These are phyloP conservation scores for Ruditapes philippinarum DNA, from an alignment of 1,140 invertebrate species.

Conservation along the genomic window DNA sequence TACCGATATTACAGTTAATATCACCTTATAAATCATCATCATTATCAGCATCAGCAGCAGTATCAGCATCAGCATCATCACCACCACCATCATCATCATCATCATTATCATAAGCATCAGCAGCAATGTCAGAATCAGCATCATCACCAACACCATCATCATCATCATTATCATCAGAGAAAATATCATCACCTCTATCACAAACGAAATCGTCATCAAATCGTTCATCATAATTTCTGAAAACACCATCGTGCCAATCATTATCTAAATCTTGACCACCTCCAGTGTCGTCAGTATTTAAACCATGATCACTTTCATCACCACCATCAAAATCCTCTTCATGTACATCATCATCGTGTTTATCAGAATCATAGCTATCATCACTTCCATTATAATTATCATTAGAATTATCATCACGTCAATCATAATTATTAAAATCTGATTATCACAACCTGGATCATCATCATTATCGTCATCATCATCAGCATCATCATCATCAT, in stretches of 20 bases:
- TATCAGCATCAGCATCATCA: conserved; percentile 32
- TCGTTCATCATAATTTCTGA: neutral
- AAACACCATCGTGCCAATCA: neutral
- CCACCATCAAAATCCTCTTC: neutral
- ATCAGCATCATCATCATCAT: too few relatives aligned
- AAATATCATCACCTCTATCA: conserved; percentile 9
- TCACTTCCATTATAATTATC: neutral
- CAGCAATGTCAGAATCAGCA: conserved; percentile 28
- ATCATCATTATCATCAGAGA: neutral
- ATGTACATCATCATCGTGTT: neutral
- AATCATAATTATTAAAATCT: conserved; percentile 1
- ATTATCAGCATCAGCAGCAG: too few relatives aligned
- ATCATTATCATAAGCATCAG: too few relatives aligned
- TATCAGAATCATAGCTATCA: conserved; percentile 27
- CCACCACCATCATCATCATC: conserved; percentile 11
- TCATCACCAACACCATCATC: too few relatives aligned
- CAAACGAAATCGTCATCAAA: neutral
- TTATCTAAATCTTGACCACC: neutral
- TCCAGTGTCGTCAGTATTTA: neutral
- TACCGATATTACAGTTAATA: conserved; percentile 18
- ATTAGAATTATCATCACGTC: neutral
- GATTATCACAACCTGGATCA: conserved; percentile 21
- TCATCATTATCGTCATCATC: too few relatives aligned
- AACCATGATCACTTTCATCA: neutral
- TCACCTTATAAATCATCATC: too few relatives aligned